Evolutionary conservation across 92 coral and sea anemone genomes (phyloP).

Genomic region (Zoanthus gigantus): DNA sequence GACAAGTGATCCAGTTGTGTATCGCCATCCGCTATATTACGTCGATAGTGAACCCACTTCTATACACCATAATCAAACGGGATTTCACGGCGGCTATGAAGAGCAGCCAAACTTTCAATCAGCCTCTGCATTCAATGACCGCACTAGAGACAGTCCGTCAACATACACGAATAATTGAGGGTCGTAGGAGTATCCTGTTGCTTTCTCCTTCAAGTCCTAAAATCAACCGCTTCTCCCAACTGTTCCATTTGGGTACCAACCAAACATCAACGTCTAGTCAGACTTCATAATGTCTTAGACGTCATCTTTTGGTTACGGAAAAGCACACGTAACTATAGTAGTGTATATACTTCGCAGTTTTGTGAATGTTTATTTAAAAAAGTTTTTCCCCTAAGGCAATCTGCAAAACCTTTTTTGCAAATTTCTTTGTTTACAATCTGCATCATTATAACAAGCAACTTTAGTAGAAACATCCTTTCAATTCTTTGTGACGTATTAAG

Average conservation of each 20-base stretch:
- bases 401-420: too few relatives aligned
- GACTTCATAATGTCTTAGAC: background rate
- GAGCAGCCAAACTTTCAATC: background rate
- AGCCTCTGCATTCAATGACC: constrained; percentile 9
- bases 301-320: background rate
- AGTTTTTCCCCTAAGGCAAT: too few relatives aligned
- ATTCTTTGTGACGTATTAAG: too few relatives aligned
- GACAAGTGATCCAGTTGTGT: constrained; percentile 5
- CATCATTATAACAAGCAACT: too few relatives aligned
- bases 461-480: too few relatives aligned
- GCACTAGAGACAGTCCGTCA: constrained; percentile 22
- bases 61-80: constrained; percentile 73
- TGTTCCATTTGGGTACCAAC: background rate
- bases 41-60: constrained; percentile 59
- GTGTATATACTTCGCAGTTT: too few relatives aligned
- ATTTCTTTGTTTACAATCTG: too few relatives aligned
- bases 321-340: background rate
- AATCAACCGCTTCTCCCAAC: background rate
- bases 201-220: background rate
- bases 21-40: constrained; percentile 60
- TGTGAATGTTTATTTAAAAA: too few relatives aligned
- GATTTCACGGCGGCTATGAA: constrained; percentile 62
- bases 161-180: constrained; percentile 23
- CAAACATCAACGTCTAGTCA: background rate
- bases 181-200: constrained; percentile 15